A percentile compares a stretch with the other conserved stretches of the same genome.
These are phyloP conservation scores for Panagrolaimus sp. DNA, from an alignment of 1,140 invertebrate genomes.

Conservation along the genomic window DNA sequence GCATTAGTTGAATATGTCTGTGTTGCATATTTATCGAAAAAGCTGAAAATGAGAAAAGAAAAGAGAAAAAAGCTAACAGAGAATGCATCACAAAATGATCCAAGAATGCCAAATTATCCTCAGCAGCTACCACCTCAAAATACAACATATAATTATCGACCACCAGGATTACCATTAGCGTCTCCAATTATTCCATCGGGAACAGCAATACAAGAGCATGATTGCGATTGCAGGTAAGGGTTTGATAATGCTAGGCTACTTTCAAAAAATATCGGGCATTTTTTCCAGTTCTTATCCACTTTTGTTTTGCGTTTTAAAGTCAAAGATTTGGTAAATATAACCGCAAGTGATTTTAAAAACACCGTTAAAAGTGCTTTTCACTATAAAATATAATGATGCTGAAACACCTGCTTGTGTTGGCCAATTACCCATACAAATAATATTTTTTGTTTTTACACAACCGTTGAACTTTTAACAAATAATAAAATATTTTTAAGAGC, in stretches of 20 bases:
- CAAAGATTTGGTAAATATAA: too few species aligned
- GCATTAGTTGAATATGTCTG: constrained; percentile 53
- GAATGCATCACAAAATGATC: neutral
- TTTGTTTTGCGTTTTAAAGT: too few species aligned
- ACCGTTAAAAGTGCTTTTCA: too few species aligned
- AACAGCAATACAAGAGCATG: neutral
- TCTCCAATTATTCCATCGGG: neutral
- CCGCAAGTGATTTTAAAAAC: too few species aligned
- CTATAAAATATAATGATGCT: too few species aligned
- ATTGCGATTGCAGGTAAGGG: constrained; percentile 15
- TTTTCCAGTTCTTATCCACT: too few species aligned
- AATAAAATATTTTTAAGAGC: neutral
- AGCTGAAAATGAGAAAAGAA: constrained; percentile 30
- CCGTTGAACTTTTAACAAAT: neutral
- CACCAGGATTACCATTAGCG: neutral
- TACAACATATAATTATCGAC: neutral
- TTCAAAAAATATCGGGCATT: too few species aligned
- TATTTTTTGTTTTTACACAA: neutral
- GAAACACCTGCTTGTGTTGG: too few species aligned
- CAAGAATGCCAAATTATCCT: neutral
- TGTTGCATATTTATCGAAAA: constrained; percentile 39
- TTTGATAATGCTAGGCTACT: too few species aligned
- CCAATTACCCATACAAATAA: neutral
- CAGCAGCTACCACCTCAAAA: neutral
- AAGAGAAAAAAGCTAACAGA: constrained; percentile 29